Base-by-base conservation (phyloP, 2,113 vertebrate genomes). In the Plotosus lineatus region DNA sequence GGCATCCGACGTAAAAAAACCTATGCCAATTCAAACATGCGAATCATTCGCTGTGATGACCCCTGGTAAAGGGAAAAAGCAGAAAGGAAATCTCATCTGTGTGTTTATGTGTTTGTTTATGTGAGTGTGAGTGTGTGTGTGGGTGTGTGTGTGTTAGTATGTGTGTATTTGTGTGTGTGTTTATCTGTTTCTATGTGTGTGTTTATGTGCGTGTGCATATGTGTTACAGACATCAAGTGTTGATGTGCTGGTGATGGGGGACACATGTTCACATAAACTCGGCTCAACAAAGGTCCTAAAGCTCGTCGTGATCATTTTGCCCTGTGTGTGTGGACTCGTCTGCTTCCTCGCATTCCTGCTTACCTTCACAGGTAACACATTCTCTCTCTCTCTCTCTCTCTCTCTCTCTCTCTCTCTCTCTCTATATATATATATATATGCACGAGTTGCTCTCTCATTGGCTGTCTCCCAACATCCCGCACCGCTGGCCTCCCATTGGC, bases 251-350 rank as follows among this genome's bases (percentile, higher is more conserved):
- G 90, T 85, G 76, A 90, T 92, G 92, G 92, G 90, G 77, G 88
- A 92, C 75, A 88, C 90, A 40, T 95, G 94, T 84, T 92, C 93
- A 80, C 92, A 92, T 86, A 95, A 94, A 85, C 77, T 94, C 86
- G 89, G 90, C 26, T 92, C 93, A 9, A 85, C 89, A 58, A 93
- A 87, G 65, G 88, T 93, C 74, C 91, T 94, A 44, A 93, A 93
- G 17, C 90, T 95, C 83, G 38, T 94, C 4, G 79, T 95, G 65
- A 90, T 95, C 80, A 82, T 96, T 80, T 91, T 96, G 82, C 94
- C 95, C 0, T 95, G 94, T 80, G 89, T 95, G 87, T 96, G 95
- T 80, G 92, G 92, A 10, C 90, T 96, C 48, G 86, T 93, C 36
- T 92, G 95, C 82, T 83, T 96, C 84, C 93, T 92, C 63, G 89